A percentile compares a stretch with the other conserved stretches of the same genome.
phyloP scores from a whole-genome alignment of 1,140 invertebrate species.

The Ditylenchus dipsaci region DNA sequence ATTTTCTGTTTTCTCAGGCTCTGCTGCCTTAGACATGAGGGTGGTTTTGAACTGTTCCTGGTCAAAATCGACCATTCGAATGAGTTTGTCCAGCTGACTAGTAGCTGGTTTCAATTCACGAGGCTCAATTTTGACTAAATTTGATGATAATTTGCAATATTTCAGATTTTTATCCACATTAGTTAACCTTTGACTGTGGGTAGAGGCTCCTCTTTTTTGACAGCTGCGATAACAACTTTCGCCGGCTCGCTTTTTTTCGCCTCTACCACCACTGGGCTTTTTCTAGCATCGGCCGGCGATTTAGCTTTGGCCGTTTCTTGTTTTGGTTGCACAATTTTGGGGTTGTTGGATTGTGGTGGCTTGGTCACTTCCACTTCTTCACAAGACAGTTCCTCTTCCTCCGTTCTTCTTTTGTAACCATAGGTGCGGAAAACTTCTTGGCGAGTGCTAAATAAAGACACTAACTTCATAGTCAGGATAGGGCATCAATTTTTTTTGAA shows the following conservation, averaged over 20 bases:
- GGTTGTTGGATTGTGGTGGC: too few relatives aligned
- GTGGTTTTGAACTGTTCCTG: slow-evolving; percentile 9
- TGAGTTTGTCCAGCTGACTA: slow-evolving; percentile 13
- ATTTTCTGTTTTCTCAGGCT: neutral
- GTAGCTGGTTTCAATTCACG: neutral
- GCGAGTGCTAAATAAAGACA: too few relatives aligned
- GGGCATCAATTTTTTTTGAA: too few relatives aligned
- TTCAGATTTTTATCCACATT: neutral
- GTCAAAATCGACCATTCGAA: slow-evolving; percentile 14
- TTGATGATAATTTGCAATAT: neutral
- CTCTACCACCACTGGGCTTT: too few relatives aligned
- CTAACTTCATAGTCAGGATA: too few relatives aligned
- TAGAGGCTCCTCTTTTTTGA: neutral
- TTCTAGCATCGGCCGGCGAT: too few relatives aligned
- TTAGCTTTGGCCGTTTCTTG: too few relatives aligned
- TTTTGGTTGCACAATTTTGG: too few relatives aligned
- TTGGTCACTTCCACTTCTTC: neutral
- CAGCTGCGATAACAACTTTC: neutral
- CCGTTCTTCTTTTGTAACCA: neutral
- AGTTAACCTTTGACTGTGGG: neutral
- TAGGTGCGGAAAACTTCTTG: neutral
- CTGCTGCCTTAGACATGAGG: neutral
- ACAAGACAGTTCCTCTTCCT: slow-evolving; percentile 2
- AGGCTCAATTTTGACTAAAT: slow-evolving; percentile 4
- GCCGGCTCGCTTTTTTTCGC: neutral